Evolutionary conservation across 2,797 vertebrate genomes (phyloP), one percentile per base, ranked within the genome.

Genomic region (Lepus townsendii): DNA sequence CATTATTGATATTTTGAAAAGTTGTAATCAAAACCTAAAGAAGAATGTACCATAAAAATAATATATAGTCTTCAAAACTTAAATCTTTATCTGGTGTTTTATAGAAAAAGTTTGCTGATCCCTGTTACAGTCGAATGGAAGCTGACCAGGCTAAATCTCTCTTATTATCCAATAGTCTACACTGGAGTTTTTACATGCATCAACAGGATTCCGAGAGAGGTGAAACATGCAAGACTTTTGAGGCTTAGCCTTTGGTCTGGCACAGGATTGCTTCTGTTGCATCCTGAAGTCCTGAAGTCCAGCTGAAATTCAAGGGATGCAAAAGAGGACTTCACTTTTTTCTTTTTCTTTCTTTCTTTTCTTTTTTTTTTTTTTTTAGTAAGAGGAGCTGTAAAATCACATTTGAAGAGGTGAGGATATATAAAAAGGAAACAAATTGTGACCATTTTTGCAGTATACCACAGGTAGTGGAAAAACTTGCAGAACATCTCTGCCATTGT

Each of bases 1-100:
- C 84, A 24, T 35, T 78, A 57, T 78, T 90, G 76, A 68, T n/a
- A 80, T 65, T 88, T 75, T 82, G 84, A 85, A 85, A 32, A 47
- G 35, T 84, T 75, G 16, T 54, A 83, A 38, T 73, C n/a, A 79
- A 91, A 94, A 72, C 35, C 24, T 19, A 62, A 71, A 77, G 14
- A 62, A 57, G 57, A 71, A 14, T 77, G 19, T 26, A 32, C 68
- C 38, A 50, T 17, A 80, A 65, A 73, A 79, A 47, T 63, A 17
- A 52, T 57, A 66, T 24, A 22, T 16, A 16, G 63, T n/a, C 30
- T 27, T 82, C 47, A 77, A 60, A 90, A n/a, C 35, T 24, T 83
- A 42, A 83, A 78, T 2, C 66, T 83, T 90, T 90, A 80, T 73
- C 35, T 84, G 26, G 26, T 4, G 10, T 32, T 65, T 91, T 91